Conservation (phyloP, 2,797 vertebrate genomes). For the Takifugu rubripes region DNA sequence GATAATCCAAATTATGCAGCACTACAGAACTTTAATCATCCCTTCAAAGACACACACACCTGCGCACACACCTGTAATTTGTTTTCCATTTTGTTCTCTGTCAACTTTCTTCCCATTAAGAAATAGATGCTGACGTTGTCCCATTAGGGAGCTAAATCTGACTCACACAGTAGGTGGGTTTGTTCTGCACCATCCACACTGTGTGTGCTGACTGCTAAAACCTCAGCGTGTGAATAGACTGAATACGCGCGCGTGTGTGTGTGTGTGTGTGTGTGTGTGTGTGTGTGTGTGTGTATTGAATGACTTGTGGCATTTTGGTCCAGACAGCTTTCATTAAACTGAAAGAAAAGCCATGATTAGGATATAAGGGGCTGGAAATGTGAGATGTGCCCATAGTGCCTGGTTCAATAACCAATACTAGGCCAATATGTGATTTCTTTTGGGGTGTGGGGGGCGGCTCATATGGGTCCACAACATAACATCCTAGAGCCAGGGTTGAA, state of each 20-base stretch:
- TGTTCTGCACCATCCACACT: slow-evolving; percentile 25
- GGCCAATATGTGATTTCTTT: slow-evolving; percentile 10
- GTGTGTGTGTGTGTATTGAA: slow-evolving; percentile 15
- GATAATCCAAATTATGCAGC: neutral
- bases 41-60: slow-evolving; percentile 11
- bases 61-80: slow-evolving; percentile 41
- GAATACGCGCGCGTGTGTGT: slow-evolving; percentile 20
- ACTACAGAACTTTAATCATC: slow-evolving; percentile 12
- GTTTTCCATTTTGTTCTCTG: slow-evolving; percentile 39
- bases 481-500: slow-evolving; percentile 38
- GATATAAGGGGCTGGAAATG: neutral
- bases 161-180: slow-evolving; percentile 48
- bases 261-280: slow-evolving; percentile 19
- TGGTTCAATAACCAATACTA: slow-evolving; percentile 25
- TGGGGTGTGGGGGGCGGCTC: slow-evolving; percentile 18
- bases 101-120: slow-evolving; percentile 27
- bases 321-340: slow-evolving; percentile 44
- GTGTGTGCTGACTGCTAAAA: slow-evolving; percentile 55
- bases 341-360: slow-evolving; percentile 35
- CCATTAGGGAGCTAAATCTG: slow-evolving; percentile 50
- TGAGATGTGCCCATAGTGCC: slow-evolving; percentile 23
- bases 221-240: slow-evolving; percentile 17
- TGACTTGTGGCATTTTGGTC: slow-evolving; percentile 29
- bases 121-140: slow-evolving; percentile 43
- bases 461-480: slow-evolving; percentile 47